A percentile compares a stretch with the other conserved stretches of the same genome.
These are phyloP conservation scores for Megaceryle alcyon DNA, from an alignment of 2,797 vertebrate genomes.

Conservation along the genomic window DNA sequence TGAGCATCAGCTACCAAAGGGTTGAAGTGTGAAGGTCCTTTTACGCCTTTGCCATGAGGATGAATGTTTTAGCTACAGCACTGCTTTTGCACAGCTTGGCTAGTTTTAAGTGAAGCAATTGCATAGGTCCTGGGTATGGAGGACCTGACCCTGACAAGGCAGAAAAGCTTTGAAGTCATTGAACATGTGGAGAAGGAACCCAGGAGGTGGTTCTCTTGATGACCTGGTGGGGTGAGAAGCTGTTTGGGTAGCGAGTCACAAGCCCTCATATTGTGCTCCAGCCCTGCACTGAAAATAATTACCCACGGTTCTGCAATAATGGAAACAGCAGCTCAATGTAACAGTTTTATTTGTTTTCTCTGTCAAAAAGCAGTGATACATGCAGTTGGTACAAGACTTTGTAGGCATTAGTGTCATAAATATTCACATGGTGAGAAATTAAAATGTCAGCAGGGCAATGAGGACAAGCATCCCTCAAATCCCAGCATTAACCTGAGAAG, in stretches of 20 bases:
- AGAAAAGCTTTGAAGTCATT: background rate
- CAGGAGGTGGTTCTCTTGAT: background rate
- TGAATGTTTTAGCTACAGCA: background rate
- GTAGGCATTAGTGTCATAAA: background rate
- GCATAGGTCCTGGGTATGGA: background rate
- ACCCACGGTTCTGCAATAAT: background rate
- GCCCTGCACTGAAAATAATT: background rate
- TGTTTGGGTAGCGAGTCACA: background rate
- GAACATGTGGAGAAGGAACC: background rate
- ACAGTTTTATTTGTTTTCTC: conserved; percentile 57
- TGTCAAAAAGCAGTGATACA: conserved; percentile 27
- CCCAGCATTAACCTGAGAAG: background rate
- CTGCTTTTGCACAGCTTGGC: background rate
- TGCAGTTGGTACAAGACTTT: conserved; percentile 41
- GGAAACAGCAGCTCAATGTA: background rate
- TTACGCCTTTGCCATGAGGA: background rate
- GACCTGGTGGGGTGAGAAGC: background rate
- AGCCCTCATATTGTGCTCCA: background rate
- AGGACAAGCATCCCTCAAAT: background rate
- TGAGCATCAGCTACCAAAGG: background rate
- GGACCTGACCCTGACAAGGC: background rate
- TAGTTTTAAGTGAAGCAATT: background rate
- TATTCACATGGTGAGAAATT: background rate
- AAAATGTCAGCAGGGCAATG: background rate
- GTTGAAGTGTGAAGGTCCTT: background rate